phyloP scores from a whole-genome alignment of 2,888 invertebrate species.

The Frankliniella fusca region DNA sequence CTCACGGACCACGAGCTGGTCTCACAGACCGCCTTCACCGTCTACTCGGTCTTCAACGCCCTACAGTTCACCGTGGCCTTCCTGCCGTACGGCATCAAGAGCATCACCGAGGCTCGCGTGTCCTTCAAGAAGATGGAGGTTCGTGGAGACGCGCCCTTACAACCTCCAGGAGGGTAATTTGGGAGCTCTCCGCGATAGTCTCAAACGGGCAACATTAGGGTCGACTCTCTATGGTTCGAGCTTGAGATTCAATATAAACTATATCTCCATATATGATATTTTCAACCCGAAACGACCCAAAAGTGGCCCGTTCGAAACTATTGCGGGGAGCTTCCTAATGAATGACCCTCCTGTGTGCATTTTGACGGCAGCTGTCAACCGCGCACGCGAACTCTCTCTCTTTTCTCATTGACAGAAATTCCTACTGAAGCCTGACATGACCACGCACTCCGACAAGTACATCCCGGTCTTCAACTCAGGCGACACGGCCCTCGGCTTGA shows the following conservation, averaged over 20 bases:
- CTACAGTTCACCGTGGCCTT: slow-evolving; percentile 5
- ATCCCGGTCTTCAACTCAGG: neutral
- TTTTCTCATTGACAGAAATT: neutral
- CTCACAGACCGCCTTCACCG: neutral
- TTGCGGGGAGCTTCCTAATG: no score
- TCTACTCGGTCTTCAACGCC: slow-evolving; percentile 5
- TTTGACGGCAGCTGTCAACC: no score
- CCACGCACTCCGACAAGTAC: neutral
- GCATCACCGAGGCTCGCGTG: neutral
- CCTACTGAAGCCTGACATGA: neutral
- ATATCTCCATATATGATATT: no score
- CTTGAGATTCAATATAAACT: no score
- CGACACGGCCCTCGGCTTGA: neutral
- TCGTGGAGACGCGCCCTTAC: neutral
- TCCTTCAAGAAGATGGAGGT: slow-evolving; percentile 22
- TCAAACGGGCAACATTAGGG: no score
- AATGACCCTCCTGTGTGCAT: no score
- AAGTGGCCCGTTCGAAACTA: no score
- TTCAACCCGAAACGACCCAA: no score
- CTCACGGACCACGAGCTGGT: neutral
- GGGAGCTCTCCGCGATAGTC: no score
- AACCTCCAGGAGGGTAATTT: no score
- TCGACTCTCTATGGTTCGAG: no score
- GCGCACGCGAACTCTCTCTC: neutral
- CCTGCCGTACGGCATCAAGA: slow-evolving; percentile 10